Evolutionary conservation across 2,888 invertebrate genomes (phyloP), one percentile per base, ranked within the genome.

Genomic region (Pandemis heparana): DNA sequence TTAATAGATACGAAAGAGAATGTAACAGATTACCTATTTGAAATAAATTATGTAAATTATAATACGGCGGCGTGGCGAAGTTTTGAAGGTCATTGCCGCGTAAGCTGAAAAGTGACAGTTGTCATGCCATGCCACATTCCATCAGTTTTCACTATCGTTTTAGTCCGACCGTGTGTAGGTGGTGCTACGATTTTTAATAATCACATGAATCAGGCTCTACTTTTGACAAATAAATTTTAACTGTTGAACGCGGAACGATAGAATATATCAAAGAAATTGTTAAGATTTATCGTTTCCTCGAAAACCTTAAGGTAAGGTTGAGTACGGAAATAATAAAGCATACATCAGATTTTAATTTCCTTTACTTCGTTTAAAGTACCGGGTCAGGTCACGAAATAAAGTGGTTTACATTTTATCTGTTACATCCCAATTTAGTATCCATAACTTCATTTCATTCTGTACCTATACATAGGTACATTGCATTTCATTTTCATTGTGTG

Each of bases 71-170:
- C 43, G 16, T 46, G 14, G 16, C 23, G 38, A 39, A 18, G 14
- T 53, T 74, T 74, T 70, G 53, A 65, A 74, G 74, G 74, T 74
- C 74, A 74, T 32, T 74, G 56, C 23, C 56, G 56, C 23, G 18
- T 23, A 23, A 23, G 56, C 56, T 56, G 56, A 56, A 56, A 56
- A 56, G 56, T 56, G 56, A 56, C 56, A 56, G 56, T 56, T 23
- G 23, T 23, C 56, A 56, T 56, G 56, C 23, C 53, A 56, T 18
- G 18, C 18, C 23, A 53, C 16, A 53, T 18, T 18, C 43, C 43
- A 43, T 23, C 23, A 56, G 23, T 56, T 56, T 51, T 61, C 61
- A 39, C 61, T 61, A 39, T 61, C n/a, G 56, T 56, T 56, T 53
- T 56, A 12, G 56, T 10, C 10, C 12, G 56, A 56, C 23, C 23